Percentiles rank a stretch among this genome's conserved stretches.
These are phyloP conservation scores for Eurytoma adleriae DNA, from an alignment of 2,888 invertebrate genomes.

Conservation along the genomic window DNA sequence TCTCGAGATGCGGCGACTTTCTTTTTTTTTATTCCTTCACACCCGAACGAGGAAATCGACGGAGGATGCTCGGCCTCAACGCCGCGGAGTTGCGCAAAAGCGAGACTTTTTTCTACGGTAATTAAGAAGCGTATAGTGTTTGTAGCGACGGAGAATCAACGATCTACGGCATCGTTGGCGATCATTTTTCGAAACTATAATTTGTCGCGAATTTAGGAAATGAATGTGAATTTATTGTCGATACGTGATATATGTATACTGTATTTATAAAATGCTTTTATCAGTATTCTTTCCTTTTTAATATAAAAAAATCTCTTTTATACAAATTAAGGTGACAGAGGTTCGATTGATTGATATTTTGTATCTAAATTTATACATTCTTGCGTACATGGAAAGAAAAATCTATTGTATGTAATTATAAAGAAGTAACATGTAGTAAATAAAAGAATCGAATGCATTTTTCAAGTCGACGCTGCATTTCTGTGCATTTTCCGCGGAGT, in stretches of 20 bases:
- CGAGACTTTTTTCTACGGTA: conserved; percentile 29
- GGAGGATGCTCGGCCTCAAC: background rate
- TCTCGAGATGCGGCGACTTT: conserved; percentile 18
- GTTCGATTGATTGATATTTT: conserved; percentile 32
- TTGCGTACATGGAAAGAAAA: conserved; percentile 25
- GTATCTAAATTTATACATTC: conserved; percentile 44
- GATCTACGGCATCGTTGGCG: background rate
- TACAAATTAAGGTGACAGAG: conserved; percentile 42
- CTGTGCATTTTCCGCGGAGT: background rate
- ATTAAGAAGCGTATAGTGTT: conserved; percentile 14
- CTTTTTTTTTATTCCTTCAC: conserved; percentile 20
- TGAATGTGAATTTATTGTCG: conserved; percentile 43
- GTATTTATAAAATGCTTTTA: conserved; percentile 53
- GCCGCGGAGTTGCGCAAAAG: conserved; percentile 12
- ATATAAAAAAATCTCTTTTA: conserved; percentile 31
- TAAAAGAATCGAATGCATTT: conserved; percentile 3
- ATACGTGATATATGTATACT: conserved; percentile 45
- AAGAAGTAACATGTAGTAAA: no score
- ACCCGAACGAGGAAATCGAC: background rate
- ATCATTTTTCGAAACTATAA: conserved; percentile 21
- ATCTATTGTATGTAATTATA: conserved; percentile 22
- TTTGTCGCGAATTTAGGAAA: conserved; percentile 24
- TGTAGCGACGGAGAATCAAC: background rate
- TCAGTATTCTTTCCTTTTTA: conserved; percentile 51
- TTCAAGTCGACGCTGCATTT: conserved; percentile 21